A percentile compares a stretch with the other conserved stretches of the same genome.
These are phyloP conservation scores for Muricea muricata DNA, from an alignment of 92 coral and sea anemone genomes.

Conservation along the genomic window DNA sequence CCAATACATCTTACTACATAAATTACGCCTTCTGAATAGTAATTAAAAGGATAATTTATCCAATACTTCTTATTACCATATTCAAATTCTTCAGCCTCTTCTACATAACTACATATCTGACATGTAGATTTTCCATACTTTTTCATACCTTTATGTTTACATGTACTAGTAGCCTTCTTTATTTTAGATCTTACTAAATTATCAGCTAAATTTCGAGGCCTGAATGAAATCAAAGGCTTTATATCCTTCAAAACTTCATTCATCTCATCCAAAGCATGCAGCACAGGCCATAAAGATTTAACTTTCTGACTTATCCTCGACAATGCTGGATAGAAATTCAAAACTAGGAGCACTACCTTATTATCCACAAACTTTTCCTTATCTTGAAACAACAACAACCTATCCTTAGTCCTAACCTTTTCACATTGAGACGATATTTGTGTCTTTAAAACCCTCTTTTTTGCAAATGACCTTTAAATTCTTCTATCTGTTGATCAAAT, in stretches of 20 bases:
- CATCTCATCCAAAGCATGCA: conserved; percentile 16
- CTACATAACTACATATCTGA: background rate
- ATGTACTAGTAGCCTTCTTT: background rate
- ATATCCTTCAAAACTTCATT: background rate
- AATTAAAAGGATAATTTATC: background rate
- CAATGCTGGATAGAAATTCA: conserved; percentile 16
- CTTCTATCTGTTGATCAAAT: background rate
- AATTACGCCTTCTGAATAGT: background rate
- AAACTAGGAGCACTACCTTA: background rate
- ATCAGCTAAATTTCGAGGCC: background rate
- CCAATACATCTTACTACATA: background rate
- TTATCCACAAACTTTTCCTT: background rate
- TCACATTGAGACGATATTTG: background rate
- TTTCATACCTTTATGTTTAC: background rate
- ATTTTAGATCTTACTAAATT: background rate
- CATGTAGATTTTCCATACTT: background rate
- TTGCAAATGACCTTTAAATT: background rate
- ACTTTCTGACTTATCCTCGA: background rate
- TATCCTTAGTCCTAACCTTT: background rate
- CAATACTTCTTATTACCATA: background rate
- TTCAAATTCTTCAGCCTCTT: background rate
- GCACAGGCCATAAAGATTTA: background rate
- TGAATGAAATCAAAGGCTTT: background rate
- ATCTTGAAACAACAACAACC: background rate
- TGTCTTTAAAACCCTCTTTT: background rate